phyloP scores from a whole-genome alignment of 2,113 vertebrate genomes.

The Rhineura floridana region DNA sequence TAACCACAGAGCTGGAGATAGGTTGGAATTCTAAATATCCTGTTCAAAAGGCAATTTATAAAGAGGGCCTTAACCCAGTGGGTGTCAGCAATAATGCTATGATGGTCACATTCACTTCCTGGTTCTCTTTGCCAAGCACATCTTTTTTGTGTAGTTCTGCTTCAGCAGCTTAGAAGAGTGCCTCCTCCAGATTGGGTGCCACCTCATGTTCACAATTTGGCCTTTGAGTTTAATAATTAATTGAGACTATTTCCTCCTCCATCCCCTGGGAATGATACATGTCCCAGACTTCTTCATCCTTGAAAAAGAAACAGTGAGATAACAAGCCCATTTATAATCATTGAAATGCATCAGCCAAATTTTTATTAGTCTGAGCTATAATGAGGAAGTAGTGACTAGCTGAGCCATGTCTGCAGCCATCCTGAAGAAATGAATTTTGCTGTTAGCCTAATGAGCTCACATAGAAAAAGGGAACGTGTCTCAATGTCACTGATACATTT shows the following conservation, averaged over 20 bases:
- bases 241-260: neutral
- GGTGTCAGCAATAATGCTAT: neutral
- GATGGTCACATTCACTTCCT: neutral
- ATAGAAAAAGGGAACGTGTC: neutral
- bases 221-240: neutral
- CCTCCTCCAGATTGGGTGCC: neutral
- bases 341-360: conserved; percentile 18
- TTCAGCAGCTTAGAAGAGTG: neutral
- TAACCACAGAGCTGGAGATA: neutral
- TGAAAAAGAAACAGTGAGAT: conserved; percentile 18
- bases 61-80: too few species aligned
- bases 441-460: conserved; percentile 38
- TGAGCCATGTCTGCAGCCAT: neutral
- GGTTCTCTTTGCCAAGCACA: neutral
- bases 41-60: neutral
- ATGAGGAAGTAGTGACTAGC: conserved; percentile 13
- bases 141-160: neutral
- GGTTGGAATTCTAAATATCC: neutral
- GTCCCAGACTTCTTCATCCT: conserved; percentile 12
- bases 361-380: conserved; percentile 37
- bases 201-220: neutral
- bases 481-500: neutral
- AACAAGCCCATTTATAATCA: conserved; percentile 44
- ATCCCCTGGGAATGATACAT: neutral
- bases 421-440: neutral